Base-by-base conservation (phyloP, 2,888 invertebrate genomes). In the Andrena camellia region DNA sequence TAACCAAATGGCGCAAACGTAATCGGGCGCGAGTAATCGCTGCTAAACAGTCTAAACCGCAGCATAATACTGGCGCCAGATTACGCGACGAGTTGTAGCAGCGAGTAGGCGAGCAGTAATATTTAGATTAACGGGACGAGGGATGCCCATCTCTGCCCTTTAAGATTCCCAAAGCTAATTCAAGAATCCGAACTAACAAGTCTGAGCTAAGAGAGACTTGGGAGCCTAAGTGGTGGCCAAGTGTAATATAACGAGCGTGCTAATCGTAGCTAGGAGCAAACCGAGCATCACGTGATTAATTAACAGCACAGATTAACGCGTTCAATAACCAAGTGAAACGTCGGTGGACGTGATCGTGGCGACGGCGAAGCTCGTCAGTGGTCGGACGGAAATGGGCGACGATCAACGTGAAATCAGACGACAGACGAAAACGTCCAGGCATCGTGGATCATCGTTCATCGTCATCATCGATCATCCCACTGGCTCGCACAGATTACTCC, bases 381-480 rank as follows among this genome's bases (percentile, higher is more conserved):
- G 54, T 70, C 59, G 73, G 67, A 57, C 33, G 77, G 77, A 52
- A 71, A 62, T 52, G 70, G 70, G 48, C 48, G 68, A 77, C 69
- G 54, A 73, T 54, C 78, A 26, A 70, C 63, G 70, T 17, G 66
- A 35, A 68, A 73, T 57, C 23, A 10, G 66, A 78, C 66, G 78
- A 80, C 79, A n/a, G 71, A 80, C 72, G 63, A 78, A 78, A 79
- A 48, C 48, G 31, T 13, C 60, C 70, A 33, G 42, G 35, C 75
- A 77, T 79, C 79, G 66, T 57, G 73, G 75, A 67, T 81, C 84
- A 84, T 73, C 75, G 75, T 73, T 71, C 78, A 81, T 78, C 69
- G 59, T 59, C 57, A 57, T 82, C 83, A 84, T 73, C 75, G 75
- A 76, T 71, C 78, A 80, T 74, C 69, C 26, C 23, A 10, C 48